phyloP scores from a whole-genome alignment of 1,140 invertebrate species.

The Monomorium pharaonis region DNA sequence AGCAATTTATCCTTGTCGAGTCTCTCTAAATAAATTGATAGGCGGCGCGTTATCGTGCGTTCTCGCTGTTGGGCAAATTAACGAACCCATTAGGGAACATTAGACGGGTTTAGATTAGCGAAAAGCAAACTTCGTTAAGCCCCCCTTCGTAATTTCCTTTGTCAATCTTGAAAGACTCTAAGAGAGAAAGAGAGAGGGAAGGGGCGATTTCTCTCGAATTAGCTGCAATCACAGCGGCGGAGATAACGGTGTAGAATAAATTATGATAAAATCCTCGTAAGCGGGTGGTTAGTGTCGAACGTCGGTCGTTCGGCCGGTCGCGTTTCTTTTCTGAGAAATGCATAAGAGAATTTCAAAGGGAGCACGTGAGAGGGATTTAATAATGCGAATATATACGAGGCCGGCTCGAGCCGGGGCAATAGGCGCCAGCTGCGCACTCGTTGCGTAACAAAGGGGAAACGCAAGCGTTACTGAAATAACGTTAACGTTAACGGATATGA shows the following conservation, averaged over 20 bases:
- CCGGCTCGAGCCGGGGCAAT: background rate
- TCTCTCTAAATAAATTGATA: slow-evolving; percentile 26
- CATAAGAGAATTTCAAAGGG: background rate
- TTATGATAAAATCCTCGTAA: background rate
- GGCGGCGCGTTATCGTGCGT: background rate
- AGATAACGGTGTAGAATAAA: background rate
- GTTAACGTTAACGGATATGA: slow-evolving; percentile 26
- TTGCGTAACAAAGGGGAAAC: slow-evolving; percentile 14
- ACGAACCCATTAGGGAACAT: background rate
- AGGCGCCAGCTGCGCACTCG: background rate
- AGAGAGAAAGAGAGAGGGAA: background rate
- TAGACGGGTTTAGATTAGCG: background rate
- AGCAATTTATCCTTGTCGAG: slow-evolving; percentile 18
- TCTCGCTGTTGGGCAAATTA: background rate
- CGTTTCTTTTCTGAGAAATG: background rate
- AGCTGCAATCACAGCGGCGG: background rate
- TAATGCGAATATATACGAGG: background rate
- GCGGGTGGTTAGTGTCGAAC: no score
- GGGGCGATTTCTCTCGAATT: slow-evolving; percentile 1
- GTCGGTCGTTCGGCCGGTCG: background rate
- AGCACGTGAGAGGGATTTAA: background rate
- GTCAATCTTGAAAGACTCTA: background rate
- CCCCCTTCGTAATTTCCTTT: background rate
- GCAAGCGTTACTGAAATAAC: background rate
- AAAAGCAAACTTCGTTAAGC: background rate